Conservation (phyloP, 1,140 invertebrate species). For the Drosophila repleta region DNA sequence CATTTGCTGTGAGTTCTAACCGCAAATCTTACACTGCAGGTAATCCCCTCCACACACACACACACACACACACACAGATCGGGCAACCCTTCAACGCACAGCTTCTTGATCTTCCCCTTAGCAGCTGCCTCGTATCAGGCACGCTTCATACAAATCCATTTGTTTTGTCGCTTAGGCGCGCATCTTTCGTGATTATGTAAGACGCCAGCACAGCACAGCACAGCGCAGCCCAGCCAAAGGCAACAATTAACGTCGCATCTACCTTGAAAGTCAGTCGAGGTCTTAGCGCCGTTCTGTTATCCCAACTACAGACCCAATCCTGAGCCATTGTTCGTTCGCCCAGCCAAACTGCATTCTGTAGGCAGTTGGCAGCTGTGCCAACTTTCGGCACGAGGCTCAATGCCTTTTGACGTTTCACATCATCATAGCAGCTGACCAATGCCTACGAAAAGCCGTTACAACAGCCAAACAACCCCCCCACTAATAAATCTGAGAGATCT, state of each 20-base stretch:
- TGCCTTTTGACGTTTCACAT: slow-evolving; percentile 20
- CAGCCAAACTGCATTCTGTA: slow-evolving; percentile 14
- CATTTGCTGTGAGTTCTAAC: slow-evolving; percentile 33
- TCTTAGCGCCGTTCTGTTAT: slow-evolving; percentile 65
- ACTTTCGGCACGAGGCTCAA: slow-evolving; percentile 41
- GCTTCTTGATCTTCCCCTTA: slow-evolving; percentile 21
- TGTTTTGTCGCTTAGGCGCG: slow-evolving; percentile 41
- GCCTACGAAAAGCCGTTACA: slow-evolving; percentile 22
- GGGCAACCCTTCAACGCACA: slow-evolving; percentile 58
- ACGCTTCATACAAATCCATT: slow-evolving; percentile 71
- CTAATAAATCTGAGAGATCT: neutral
- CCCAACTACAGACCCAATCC: slow-evolving; percentile 39
- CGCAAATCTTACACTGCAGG: slow-evolving; percentile 58
- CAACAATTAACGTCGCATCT: slow-evolving; percentile 65
- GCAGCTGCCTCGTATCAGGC: slow-evolving; percentile 72
- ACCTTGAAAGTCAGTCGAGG: slow-evolving; percentile 66
- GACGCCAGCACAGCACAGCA: slow-evolving; percentile 38
- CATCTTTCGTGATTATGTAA: slow-evolving; percentile 67
- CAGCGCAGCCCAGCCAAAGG: slow-evolving; percentile 21
- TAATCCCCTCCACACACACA: slow-evolving; percentile 49
- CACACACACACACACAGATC: neutral
- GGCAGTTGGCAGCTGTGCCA: slow-evolving; percentile 40
- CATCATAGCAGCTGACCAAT: slow-evolving; percentile 33
- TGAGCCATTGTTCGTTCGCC: slow-evolving; percentile 55
- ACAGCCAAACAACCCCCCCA: neutral